These are phyloP conservation scores for Hippocampus abdominalis DNA, from an alignment of 2,113 vertebrate species.

Conservation along the genomic window DNA sequence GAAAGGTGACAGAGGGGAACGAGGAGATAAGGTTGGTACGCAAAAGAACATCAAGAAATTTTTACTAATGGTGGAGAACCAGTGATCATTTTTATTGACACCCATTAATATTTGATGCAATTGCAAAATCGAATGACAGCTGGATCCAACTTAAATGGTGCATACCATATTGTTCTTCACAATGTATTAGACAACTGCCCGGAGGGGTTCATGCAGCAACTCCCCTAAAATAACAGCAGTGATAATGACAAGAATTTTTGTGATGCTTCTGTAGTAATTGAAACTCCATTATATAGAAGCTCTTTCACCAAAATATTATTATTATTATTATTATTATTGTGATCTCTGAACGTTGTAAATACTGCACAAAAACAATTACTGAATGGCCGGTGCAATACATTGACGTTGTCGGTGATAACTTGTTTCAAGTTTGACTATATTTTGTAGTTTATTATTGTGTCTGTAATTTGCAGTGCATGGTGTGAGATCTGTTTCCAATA, in stretches of 20 bases:
- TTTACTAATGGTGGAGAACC: background rate
- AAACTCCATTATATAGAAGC: background rate
- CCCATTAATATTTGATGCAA: background rate
- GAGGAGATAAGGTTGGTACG: conserved; percentile 85
- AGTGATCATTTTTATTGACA: background rate
- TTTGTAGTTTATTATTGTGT: background rate
- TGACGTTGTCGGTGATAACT: too few relatives aligned
- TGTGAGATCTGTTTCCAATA: background rate
- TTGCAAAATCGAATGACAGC: background rate
- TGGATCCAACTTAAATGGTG: background rate
- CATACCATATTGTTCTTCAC: background rate
- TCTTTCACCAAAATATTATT: background rate
- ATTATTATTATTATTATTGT: too few relatives aligned
- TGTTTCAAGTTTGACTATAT: background rate
- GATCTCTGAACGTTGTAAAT: too few relatives aligned
- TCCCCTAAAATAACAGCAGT: background rate
- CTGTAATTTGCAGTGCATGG: background rate
- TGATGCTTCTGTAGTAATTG: background rate
- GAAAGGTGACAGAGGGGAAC: conserved; percentile 86
- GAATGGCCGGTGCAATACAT: too few relatives aligned
- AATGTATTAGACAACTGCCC: background rate
- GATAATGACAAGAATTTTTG: background rate
- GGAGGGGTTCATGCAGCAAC: background rate
- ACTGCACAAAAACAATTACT: too few relatives aligned
- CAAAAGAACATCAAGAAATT: background rate